Base-by-base conservation (phyloP, 2,888 invertebrate genomes). In the Choreutis nemorana region DNA sequence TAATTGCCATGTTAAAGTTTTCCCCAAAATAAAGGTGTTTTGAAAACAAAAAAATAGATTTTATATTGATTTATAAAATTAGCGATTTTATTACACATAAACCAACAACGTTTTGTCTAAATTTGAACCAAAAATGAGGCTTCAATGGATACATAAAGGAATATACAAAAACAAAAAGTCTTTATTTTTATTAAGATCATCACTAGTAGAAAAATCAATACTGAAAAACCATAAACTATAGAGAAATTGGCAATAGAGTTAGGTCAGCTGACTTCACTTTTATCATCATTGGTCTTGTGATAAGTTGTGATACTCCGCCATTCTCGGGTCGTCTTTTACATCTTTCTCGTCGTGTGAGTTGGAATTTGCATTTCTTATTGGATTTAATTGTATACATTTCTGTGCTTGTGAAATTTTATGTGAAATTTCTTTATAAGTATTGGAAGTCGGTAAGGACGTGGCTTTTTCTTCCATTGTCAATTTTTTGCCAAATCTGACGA, bases 201-300 rank as follows among this genome's bases (percentile, higher is more conserved):
- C n/a, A n/a, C n/a, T n/a, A n/a, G n/a, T n/a, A n/a, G n/a, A n/a
- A n/a, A 57, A 64, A 71, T 70, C 68, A 61, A 71, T 71, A n/a
- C n/a, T n/a, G n/a, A n/a, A n/a, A n/a, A n/a, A n/a, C n/a, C n/a
- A n/a, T n/a, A 31, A 25, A 34, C 40, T 55, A 68, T 59, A 70
- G 64, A 71, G 57, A 52, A 54, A 6, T 12, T 36, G 53, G 40
- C 44, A 68, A 70, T 70, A 72, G 68, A 73, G 56, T 47, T 40
- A 56, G 63, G 77, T 78, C 79, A 79, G 78, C 79, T 79, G 79
- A 80, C 79, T 71, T 55, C 48, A 68, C 45, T 73, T 77, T 73
- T 75, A 80, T 78, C 78, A 70, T 66, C 78, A 70, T 66, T 65
- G 73, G 77, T 79, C 79, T 78, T 79, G 79, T 80, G 78, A 79